A percentile compares a stretch with the other conserved stretches of the same genome.
phyloP scores from a whole-genome alignment of 2,113 vertebrate genomes.

The Muntiacus muntjak region DNA sequence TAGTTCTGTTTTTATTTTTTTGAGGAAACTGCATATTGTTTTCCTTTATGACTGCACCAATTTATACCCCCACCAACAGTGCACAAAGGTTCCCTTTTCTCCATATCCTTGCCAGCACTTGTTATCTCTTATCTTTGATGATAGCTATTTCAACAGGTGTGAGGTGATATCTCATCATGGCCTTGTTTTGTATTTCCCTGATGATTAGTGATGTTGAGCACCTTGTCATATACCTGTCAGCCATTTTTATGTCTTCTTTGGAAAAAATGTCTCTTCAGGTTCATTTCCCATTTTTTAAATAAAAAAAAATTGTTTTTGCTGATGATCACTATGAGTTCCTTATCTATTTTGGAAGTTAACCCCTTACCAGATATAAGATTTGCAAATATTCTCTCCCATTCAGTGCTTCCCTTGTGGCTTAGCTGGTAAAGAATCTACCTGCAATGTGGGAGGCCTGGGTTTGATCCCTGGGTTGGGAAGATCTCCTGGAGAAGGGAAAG shows the following conservation, averaged over 20 bases:
- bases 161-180: not conserved
- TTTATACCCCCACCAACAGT: not conserved
- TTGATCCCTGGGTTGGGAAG: not conserved
- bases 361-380: not conserved
- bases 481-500: not conserved
- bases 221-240: not conserved
- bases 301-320: not conserved
- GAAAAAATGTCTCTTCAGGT: not conserved
- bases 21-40: not conserved
- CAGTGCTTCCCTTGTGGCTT: accelerated
- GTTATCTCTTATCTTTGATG: not conserved
- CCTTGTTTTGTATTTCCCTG: not conserved
- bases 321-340: not conserved
- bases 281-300: not conserved
- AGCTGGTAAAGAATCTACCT: not conserved
- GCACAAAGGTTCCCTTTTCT: not conserved
- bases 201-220: not conserved
- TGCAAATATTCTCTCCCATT: not conserved
- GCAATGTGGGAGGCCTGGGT: not conserved
- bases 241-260: not conserved
- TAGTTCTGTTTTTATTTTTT: not conserved
- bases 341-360: not conserved
- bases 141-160: not conserved
- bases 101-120: not conserved
- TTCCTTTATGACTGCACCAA: not conserved